A percentile compares a stretch with the other conserved stretches of the same genome.
Evolutionary conservation across 2,113 vertebrate genomes (phyloP).

Genomic region (Aix galericulata): DNA sequence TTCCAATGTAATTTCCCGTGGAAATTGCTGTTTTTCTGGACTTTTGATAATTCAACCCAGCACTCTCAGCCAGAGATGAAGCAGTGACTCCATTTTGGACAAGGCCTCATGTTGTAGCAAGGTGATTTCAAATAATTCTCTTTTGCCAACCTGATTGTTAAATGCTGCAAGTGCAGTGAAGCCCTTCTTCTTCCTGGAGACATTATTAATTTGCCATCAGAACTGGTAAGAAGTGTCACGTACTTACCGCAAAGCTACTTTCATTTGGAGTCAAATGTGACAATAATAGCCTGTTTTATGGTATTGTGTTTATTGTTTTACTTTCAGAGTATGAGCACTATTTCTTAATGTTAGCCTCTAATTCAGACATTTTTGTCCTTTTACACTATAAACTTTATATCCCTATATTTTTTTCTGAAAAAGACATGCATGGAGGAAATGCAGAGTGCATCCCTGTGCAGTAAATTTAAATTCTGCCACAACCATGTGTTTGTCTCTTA

Average conservation of each 20-base stretch:
- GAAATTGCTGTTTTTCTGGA: neutral
- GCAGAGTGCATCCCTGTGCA: neutral
- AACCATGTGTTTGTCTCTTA: neutral
- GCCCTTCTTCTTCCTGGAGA: neutral
- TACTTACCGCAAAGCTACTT: neutral
- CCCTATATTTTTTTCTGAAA: neutral
- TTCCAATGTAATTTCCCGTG: neutral
- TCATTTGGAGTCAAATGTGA: neutral
- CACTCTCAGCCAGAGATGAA: neutral
- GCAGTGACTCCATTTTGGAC: neutral
- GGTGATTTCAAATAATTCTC: neutral
- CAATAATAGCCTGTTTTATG: neutral
- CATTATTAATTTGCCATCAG: neutral
- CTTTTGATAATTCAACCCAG: rapidly evolving
- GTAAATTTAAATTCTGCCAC: neutral
- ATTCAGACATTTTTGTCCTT: neutral
- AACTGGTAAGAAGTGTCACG: neutral
- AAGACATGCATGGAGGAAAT: neutral
- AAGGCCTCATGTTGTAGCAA: rapidly evolving
- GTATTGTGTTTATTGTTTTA: neutral
- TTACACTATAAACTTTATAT: neutral
- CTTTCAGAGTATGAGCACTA: neutral
- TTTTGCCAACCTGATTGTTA: neutral
- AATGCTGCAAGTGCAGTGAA: neutral
- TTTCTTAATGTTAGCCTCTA: neutral